Evolutionary conservation across 2,888 invertebrate genomes (phyloP).

Genomic region (Steromphala cineraria): DNA sequence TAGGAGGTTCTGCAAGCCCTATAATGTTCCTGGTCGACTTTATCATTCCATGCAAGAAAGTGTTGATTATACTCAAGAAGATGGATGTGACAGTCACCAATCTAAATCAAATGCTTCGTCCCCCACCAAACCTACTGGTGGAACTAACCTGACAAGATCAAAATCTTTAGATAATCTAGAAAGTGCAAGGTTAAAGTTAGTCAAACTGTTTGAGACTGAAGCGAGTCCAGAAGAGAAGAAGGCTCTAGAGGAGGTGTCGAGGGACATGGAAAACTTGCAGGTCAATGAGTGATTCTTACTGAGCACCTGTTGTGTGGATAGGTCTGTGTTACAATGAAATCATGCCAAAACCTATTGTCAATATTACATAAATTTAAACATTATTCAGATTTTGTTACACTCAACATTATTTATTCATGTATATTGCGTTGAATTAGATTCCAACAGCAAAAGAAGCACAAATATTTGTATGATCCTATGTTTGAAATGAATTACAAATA

Average conservation of each 20-base stretch:
- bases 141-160: conserved; percentile 57
- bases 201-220: conserved; percentile 48
- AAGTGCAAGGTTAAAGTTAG: conserved; percentile 54
- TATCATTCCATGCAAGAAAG: conserved; percentile 58
- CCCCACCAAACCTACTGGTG: conserved; percentile 48
- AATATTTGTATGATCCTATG: too few relatives aligned
- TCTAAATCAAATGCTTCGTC: conserved; percentile 63
- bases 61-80: conserved; percentile 38
- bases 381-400: too few relatives aligned
- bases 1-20: conserved; percentile 55
- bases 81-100: conserved; percentile 38
- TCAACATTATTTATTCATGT: too few relatives aligned
- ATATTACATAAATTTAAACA: too few relatives aligned
- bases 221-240: conserved; percentile 38
- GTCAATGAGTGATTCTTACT: conserved; percentile 1
- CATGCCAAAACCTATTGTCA: too few relatives aligned
- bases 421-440: too few relatives aligned
- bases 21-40: conserved; percentile 67
- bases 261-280: conserved; percentile 62
- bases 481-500: too few relatives aligned
- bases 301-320: neutral
- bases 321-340: too few relatives aligned
- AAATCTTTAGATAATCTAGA: conserved; percentile 69
- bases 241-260: conserved; percentile 65
- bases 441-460: too few relatives aligned